Percentiles rank a stretch among this genome's conserved stretches.
phyloP scores from a whole-genome alignment of 1,140 invertebrate genomes.

The Aphelinus certus region DNA sequence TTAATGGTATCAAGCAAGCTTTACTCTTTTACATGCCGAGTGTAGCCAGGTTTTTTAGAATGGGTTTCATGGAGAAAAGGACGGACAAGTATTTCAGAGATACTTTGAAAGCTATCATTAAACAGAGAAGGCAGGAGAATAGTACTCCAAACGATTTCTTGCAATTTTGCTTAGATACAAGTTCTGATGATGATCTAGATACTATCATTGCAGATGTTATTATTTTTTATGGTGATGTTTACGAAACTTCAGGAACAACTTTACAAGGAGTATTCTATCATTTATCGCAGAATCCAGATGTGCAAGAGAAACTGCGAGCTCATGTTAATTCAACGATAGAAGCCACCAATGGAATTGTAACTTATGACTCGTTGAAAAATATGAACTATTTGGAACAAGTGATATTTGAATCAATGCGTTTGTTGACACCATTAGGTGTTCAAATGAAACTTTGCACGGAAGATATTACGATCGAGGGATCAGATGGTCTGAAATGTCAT shows the following conservation, averaged over 20 bases:
- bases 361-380: slow-evolving; percentile 68
- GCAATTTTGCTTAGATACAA: slow-evolving; percentile 39
- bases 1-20: neutral
- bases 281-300: slow-evolving; percentile 61
- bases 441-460: slow-evolving; percentile 52
- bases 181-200: slow-evolving; percentile 40
- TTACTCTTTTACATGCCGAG: slow-evolving; percentile 16
- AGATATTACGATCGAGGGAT: slow-evolving; percentile 48
- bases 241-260: slow-evolving; percentile 64
- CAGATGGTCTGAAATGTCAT: slow-evolving; percentile 39
- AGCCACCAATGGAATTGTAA: slow-evolving; percentile 66
- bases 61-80: slow-evolving; percentile 17
- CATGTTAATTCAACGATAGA: slow-evolving; percentile 64
- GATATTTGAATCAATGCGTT: slow-evolving; percentile 60
- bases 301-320: slow-evolving; percentile 62
- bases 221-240: slow-evolving; percentile 60
- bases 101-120: slow-evolving; percentile 23
- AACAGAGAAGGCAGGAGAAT: neutral
- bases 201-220: slow-evolving; percentile 45
- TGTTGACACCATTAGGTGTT: slow-evolving; percentile 51
- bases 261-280: slow-evolving; percentile 46
- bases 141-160: slow-evolving; percentile 44
- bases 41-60: neutral
- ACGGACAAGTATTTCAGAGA: slow-evolving; percentile 36
- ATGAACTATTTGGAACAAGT: slow-evolving; percentile 70